These are phyloP conservation scores for Protosalanx chinensis DNA, from an alignment of 2,797 vertebrate species.

Conservation along the genomic window DNA sequence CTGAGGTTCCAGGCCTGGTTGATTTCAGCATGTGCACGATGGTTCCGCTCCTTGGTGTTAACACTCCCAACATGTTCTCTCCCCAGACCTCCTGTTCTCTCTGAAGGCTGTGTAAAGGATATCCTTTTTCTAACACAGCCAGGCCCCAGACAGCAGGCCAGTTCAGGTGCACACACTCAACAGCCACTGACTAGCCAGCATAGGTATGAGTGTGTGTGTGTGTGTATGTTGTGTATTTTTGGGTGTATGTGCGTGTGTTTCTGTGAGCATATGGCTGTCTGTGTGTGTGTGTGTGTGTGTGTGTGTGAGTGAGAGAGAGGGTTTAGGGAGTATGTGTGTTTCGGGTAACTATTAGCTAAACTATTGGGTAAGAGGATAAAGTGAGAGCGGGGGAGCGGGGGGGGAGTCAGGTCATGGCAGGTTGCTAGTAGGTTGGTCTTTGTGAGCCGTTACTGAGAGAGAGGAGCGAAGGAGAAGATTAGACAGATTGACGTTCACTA, in stretches of 20 bases:
- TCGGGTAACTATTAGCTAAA: no score
- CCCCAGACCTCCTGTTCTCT: conserved; percentile 13
- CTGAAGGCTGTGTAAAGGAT: no score
- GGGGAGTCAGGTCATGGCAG: background rate
- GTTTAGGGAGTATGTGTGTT: no score
- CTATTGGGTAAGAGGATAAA: no score
- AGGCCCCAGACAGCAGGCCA: background rate
- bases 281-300: no score
- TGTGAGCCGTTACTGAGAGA: background rate
- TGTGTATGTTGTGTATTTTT: no score
- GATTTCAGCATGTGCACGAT: conserved; percentile 11
- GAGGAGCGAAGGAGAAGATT: background rate
- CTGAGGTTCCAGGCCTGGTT: background rate
- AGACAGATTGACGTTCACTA: background rate
- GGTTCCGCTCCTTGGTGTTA: background rate
- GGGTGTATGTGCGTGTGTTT: no score
- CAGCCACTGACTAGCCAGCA: background rate
- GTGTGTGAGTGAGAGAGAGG: no score
- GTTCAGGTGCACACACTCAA: background rate
- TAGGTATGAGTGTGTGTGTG: background rate
- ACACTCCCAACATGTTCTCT: conserved; percentile 2
- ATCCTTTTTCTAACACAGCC: background rate
- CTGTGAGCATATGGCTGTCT: no score
- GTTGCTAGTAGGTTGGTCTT: background rate
- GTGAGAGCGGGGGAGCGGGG: background rate